Base-by-base conservation (phyloP, 2,888 invertebrate species). In the Sminthurinus aureus region DNA sequence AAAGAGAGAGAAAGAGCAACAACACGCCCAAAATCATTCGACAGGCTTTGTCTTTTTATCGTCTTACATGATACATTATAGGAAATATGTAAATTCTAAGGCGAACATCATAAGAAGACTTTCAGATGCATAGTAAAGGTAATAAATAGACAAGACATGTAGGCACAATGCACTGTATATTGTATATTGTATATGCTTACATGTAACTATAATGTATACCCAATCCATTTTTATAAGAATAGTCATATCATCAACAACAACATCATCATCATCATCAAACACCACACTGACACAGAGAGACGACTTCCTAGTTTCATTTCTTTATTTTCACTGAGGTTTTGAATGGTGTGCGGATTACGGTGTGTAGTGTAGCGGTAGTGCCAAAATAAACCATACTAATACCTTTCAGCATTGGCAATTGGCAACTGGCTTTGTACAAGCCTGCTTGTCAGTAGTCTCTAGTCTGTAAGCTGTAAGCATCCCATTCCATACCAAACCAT, bases 321-420 rank as follows among this genome's bases (percentile, higher is more conserved):
- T 67, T 67, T 38, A 66, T 66, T 26, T 20, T 76, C 20, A 75
- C 51, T 75, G 20, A n/a, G 67, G 22, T n/a, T 26, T 24, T 13
- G 64, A 64, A 38, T n/a, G 18, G n/a, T n/a, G 18, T 18, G 3
- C 64, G n/a, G n/a, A 2, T 0, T n/a, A 64, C 64, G n/a, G 64
- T 18, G 15, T 3, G 9, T 9, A 4, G 64, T 18, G 75, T 50
- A 22, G 75, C n/a, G 51, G 75, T 22, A 67, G 79, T 79, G 79
- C 79, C 79, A 79, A 79, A 79, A 79, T 79, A 79, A 79, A 66
- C 79, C n/a, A n/a, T 71, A 66, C 24, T 66, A 79, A 20, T 79
- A 79, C 64, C 24, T 26, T 75, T 76, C 15, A 58, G 64, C 58
- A 52, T n/a, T 77, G 77, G 77, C 77, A 58, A 58, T 58, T 58